Evolutionary conservation across 2,797 vertebrate species (phyloP), one percentile per base, ranked within the genome.

Genomic region (Pipistrellus kuhlii): DNA sequence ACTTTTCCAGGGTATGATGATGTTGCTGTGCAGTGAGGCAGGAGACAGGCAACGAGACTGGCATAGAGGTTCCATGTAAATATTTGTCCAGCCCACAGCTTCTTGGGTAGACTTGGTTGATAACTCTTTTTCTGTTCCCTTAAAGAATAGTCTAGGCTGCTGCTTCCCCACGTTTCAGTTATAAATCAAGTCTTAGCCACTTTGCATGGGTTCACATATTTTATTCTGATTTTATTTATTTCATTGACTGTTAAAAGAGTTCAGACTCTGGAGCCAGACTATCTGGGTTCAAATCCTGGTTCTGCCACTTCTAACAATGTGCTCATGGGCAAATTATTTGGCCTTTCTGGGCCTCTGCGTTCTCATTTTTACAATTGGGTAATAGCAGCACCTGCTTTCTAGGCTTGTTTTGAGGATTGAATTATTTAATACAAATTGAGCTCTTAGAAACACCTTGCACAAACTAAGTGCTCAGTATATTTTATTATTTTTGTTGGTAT

Each of bases 221-320:
- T 85, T 81, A 11, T 62, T 64, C 57, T 88, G 18, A 76, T 77
- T 84, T 88, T 89, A 44, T 82, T 84, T 20, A 80, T 88, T 75
- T 85, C 35, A 8, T 69, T 93, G 35, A 57, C 23, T 62, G 3
- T 66, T 86, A 32, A 44, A 32, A 44, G 64, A 80, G 23, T 48
- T 5, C 8, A 9, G 41, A 14, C 18, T 81, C 4, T 32, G 30
- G n/a, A 41, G 15, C 4, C 44, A 64, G 75, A 21, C 12, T 30
- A 6, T 38, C 14, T 75, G 32, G 1, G 8, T 75, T 72, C n/a
- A 25, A 53, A 46, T 77, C 7, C 20, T 62, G 14, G 1, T 32
- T 57, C 57, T 72, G n/a, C 15, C 23, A 8, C 20, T 53, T 59
- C 4, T 51, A 18, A 27, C 27, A 3, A 5, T 59, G 48, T 75